phyloP scores from a whole-genome alignment of 2,888 invertebrate genomes.

The Prenolepis imparis region DNA sequence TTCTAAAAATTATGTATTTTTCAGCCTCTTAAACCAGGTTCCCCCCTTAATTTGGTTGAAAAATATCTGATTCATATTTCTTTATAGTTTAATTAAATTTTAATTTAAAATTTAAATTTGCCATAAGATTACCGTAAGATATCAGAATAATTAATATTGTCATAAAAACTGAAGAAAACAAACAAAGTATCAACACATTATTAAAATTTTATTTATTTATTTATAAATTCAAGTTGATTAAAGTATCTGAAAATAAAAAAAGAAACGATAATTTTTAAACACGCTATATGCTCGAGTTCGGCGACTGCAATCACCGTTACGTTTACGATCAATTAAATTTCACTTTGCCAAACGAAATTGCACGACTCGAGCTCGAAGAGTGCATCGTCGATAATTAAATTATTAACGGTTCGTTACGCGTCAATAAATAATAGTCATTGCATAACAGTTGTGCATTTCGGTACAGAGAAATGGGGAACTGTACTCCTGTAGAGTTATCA shows the following conservation, averaged over 20 bases:
- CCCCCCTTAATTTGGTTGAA: not conserved
- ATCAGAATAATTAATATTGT: not conserved
- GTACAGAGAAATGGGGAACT: not conserved
- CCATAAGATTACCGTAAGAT: not conserved
- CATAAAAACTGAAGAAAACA: not conserved
- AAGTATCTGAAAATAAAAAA: not conserved
- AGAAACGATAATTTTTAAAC: conserved; percentile 6
- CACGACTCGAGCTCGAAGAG: conserved; percentile 30
- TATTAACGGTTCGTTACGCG: conserved; percentile 44
- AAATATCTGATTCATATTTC: not conserved
- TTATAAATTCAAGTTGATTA: not conserved
- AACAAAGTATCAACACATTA: not conserved
- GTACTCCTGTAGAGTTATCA: not conserved
- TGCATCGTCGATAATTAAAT: conserved; percentile 60
- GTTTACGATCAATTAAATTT: conserved; percentile 62
- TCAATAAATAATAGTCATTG: conserved; percentile 44
- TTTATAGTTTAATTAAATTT: not conserved
- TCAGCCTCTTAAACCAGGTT: no score
- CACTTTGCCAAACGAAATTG: conserved; percentile 46
- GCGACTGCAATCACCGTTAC: conserved; percentile 8
- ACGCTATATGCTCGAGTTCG: not conserved
- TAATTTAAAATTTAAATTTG: not conserved
- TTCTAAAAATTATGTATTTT: no score
- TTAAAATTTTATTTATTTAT: not conserved
- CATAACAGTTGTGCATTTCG: conserved; percentile 18